A percentile compares a stretch with the other conserved stretches of the same genome.
Conservation (phyloP, 1,140 invertebrate genomes). For the Rhagoletis zephyria region DNA sequence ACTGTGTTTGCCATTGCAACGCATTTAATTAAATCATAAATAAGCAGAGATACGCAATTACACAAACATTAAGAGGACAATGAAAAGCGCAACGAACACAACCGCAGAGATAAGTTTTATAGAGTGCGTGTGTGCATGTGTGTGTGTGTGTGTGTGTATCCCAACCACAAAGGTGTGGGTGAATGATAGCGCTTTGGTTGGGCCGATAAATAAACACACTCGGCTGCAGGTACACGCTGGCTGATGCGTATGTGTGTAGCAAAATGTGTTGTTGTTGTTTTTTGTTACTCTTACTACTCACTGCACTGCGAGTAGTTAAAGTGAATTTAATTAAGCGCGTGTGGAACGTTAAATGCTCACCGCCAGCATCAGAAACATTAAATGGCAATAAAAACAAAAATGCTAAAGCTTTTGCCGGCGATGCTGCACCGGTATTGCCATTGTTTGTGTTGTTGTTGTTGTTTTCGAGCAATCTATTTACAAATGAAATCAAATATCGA, state of each 20-base stretch:
- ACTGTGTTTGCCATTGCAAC: slow-evolving; percentile 29
- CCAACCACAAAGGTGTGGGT: background rate
- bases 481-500: slow-evolving; percentile 48
- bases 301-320: slow-evolving; percentile 28
- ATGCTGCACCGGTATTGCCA: background rate
- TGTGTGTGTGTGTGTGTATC: background rate
- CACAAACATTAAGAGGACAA: slow-evolving; percentile 56
- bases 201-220: slow-evolving; percentile 38
- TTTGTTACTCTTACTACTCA: background rate
- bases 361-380: slow-evolving; percentile 36
- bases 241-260: background rate
- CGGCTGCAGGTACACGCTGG: background rate
- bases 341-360: slow-evolving; percentile 48
- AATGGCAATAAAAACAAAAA: background rate
- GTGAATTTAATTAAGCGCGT: slow-evolving; percentile 51
- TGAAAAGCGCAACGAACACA: slow-evolving; percentile 25
- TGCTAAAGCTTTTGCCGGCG: background rate
- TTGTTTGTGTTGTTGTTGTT: background rate
- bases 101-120: slow-evolving; percentile 11
- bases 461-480: slow-evolving; percentile 30
- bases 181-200: slow-evolving; percentile 22
- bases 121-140: background rate
- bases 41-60: slow-evolving; percentile 57
- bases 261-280: background rate
- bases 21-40: slow-evolving; percentile 59